Percentiles rank a stretch among this genome's conserved stretches.
These are phyloP conservation scores for Athene cunicularia DNA, from an alignment of 2,113 vertebrate species.

Conservation along the genomic window DNA sequence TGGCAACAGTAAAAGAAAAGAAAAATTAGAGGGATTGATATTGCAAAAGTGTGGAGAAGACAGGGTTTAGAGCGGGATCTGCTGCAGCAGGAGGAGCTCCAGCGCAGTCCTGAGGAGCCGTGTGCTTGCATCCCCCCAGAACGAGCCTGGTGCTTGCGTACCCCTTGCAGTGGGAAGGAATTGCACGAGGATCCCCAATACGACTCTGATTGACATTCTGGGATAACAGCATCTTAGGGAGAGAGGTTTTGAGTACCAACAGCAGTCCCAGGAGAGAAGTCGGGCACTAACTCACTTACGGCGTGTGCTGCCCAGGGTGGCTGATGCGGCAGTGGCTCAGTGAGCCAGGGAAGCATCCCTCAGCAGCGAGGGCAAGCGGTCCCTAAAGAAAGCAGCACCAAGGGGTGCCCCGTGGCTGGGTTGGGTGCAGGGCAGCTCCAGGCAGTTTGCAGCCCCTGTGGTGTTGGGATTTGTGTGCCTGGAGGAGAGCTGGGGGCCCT, in stretches of 20 bases:
- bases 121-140: fast-evolving
- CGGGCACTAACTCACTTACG: fast-evolving
- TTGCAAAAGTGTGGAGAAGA: background rate
- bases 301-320: background rate
- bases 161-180: background rate
- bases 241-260: background rate
- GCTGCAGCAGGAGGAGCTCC: background rate
- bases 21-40: background rate
- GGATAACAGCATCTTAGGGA: background rate
- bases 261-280: background rate
- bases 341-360: background rate
- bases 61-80: background rate
- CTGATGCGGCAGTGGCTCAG: background rate
- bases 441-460: background rate
- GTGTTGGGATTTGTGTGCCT: background rate
- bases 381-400: background rate
- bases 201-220: background rate
- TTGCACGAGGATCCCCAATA: background rate
- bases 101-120: background rate
- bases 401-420: background rate
- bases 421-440: background rate
- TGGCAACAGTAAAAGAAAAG: background rate
- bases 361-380: background rate
- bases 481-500: background rate
- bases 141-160: background rate